phyloP scores from a whole-genome alignment of 30 jellyfish, hydroid and myxozoan genomes.

The Hydra vulgaris region DNA sequence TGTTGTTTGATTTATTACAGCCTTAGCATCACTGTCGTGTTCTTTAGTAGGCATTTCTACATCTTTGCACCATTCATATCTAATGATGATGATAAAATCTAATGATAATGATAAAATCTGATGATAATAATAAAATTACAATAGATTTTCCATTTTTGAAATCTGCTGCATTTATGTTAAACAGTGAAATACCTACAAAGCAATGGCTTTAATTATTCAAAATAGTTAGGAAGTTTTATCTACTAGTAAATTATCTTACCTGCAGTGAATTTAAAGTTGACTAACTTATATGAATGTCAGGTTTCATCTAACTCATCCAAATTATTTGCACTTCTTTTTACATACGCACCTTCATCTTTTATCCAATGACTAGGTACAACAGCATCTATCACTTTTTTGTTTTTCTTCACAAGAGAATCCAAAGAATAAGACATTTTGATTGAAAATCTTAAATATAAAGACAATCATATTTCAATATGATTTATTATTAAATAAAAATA shows the following conservation, averaged over 20 bases:
- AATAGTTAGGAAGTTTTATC: neutral
- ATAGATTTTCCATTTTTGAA: neutral
- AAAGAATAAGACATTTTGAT: neutral
- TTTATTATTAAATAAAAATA: too few relatives aligned
- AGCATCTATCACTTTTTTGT: neutral
- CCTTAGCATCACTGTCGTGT: neutral
- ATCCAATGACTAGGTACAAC: neutral
- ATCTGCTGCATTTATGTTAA: neutral
- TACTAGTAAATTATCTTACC: neutral
- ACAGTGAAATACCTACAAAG: neutral
- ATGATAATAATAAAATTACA: neutral
- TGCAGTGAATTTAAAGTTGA: neutral
- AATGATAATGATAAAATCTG: too few relatives aligned
- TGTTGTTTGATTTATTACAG: neutral
- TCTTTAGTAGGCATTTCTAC: neutral
- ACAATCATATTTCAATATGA: neutral
- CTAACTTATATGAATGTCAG: neutral
- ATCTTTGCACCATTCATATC: neutral
- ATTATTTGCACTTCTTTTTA: neutral
- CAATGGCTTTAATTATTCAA: neutral
- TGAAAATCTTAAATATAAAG: neutral
- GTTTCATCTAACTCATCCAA: neutral
- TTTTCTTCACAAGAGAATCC: neutral
- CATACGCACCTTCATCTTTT: neutral
- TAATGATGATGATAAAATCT: too few relatives aligned